Evolutionary conservation across 2,888 invertebrate species (phyloP).

Genomic region (Caenorhabditis becei): DNA sequence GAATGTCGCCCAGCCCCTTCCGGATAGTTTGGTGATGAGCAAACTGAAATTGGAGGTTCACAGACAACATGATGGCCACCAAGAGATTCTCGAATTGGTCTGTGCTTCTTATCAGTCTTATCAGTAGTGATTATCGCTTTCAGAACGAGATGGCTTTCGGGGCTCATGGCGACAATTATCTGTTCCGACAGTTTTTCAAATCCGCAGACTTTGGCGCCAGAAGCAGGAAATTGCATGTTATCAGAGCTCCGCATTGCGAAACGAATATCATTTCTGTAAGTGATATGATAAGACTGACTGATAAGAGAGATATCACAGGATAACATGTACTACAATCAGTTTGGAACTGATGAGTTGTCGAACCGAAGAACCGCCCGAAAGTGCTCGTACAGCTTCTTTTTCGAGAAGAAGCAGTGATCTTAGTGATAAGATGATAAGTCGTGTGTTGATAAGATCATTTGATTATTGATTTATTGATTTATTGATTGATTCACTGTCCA

Average conservation of each 20-base stretch:
- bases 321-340: too few relatives aligned
- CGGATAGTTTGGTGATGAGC: conserved; percentile 23
- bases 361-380: too few relatives aligned
- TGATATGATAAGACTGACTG: too few relatives aligned
- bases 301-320: too few relatives aligned
- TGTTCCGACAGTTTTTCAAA: conserved; percentile 34
- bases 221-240: conserved; percentile 11
- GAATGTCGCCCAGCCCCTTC: conserved; percentile 16
- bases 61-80: neutral
- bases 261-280: conserved; percentile 18
- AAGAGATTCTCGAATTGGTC: conserved; percentile 23
- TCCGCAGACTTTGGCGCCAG: conserved; percentile 16
- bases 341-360: too few relatives aligned
- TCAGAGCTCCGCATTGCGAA: conserved; percentile 30
- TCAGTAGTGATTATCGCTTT: neutral
- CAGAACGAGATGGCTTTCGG: conserved; percentile 41
- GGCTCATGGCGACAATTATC: neutral
- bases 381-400: too few relatives aligned
- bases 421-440: too few relatives aligned
- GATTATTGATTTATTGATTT: too few relatives aligned
- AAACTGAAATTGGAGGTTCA: conserved; percentile 21
- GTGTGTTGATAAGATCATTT: too few relatives aligned
- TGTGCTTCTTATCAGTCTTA: neutral
- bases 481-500: too few relatives aligned
- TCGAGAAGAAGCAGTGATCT: too few relatives aligned